Evolutionary conservation across 2,113 vertebrate genomes (phyloP).

Genomic region (Xiphorhynchus elegans): DNA sequence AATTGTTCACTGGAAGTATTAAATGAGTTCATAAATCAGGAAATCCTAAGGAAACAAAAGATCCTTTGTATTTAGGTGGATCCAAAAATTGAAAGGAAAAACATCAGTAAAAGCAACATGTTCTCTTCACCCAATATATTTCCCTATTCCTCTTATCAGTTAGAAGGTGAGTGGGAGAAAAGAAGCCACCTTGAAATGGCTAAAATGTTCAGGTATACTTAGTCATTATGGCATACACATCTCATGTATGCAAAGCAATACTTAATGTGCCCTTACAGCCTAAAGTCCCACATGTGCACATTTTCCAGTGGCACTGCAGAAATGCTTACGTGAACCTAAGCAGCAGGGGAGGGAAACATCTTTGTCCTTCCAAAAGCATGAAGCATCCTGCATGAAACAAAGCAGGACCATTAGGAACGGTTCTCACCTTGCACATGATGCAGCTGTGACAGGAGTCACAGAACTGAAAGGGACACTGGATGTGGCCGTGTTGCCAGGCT

Average conservation of each 20-base stretch:
- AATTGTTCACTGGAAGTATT: background rate
- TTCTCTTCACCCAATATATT: background rate
- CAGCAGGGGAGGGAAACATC: background rate
- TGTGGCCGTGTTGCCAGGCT: rapidly evolving
- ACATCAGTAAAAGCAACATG: background rate
- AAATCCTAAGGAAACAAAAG: background rate
- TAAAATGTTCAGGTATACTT: background rate
- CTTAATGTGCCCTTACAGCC: background rate
- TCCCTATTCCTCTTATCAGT: background rate
- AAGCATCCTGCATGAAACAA: background rate
- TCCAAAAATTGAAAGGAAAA: background rate
- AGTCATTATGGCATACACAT: background rate
- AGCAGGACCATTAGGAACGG: background rate
- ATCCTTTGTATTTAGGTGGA: background rate
- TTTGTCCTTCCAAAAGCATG: background rate
- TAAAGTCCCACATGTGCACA: background rate
- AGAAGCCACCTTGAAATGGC: background rate
- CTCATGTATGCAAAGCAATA: background rate
- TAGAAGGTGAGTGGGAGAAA: background rate
- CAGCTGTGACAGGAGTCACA: background rate
- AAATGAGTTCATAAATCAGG: background rate
- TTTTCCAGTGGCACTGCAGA: background rate
- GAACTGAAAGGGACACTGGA: background rate
- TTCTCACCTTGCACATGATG: rapidly evolving
- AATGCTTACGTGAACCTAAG: background rate